Conservation (phyloP, 2,797 vertebrate genomes). For the Coregonus suidteri region DNA sequence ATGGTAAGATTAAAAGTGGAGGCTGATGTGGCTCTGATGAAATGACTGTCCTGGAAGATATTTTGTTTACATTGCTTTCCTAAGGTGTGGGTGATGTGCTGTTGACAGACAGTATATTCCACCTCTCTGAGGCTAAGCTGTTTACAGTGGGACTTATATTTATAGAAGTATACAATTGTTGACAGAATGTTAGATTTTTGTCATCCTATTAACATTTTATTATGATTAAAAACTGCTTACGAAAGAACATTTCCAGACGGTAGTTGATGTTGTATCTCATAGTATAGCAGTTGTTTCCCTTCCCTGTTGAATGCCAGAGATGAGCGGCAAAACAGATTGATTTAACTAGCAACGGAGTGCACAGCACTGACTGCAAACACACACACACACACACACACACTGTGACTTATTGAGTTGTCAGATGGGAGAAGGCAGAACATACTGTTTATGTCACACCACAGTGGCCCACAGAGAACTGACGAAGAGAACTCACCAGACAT, state of each 20-base stretch:
- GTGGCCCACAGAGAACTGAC: neutral
- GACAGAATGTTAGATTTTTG: neutral
- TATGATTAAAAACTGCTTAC: conserved; percentile 9
- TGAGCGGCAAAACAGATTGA: conserved; percentile 53
- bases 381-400: neutral
- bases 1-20: conserved; percentile 36
- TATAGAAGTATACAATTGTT: neutral
- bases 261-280: conserved; percentile 2
- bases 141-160: neutral
- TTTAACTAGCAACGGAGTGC: conserved; percentile 58
- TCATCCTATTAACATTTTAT: conserved; percentile 19
- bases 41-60: conserved; percentile 29
- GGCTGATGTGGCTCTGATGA: conserved; percentile 34
- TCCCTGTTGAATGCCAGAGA: conserved; percentile 17
- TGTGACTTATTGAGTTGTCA: neutral
- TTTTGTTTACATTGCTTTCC: conserved; percentile 42
- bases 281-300: conserved; percentile 27
- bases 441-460: conserved; percentile 7
- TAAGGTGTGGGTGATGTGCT: conserved; percentile 19
- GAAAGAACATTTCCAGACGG: neutral
- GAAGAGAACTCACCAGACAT: conserved; percentile 5
- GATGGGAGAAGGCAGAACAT: neutral
- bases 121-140: neutral
- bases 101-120: conserved; percentile 16
- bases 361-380: conserved; percentile 47